Evolutionary conservation across 2,888 invertebrate species (phyloP).

Genomic region (Archips crataeganus): DNA sequence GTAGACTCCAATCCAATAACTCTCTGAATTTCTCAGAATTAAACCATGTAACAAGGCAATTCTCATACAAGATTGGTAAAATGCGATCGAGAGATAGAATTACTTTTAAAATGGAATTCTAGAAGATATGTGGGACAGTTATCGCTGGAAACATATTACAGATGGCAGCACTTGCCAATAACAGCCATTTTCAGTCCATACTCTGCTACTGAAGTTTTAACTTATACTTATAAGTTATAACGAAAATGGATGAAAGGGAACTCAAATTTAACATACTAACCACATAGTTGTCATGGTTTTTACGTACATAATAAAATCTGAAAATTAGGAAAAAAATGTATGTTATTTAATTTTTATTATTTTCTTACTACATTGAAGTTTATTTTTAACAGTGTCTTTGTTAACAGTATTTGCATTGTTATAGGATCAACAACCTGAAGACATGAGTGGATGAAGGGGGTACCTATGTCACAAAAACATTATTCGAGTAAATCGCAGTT

Average conservation of each 20-base stretch:
- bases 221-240: background rate
- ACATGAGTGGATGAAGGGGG: no score
- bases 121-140: slow-evolving; percentile 33
- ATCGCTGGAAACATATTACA: slow-evolving; percentile 18
- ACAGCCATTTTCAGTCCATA: slow-evolving; percentile 10
- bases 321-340: no score
- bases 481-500: no score
- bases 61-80: slow-evolving; percentile 34
- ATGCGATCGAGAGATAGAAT: slow-evolving; percentile 35
- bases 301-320: no score
- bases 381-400: no score
- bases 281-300: no score
- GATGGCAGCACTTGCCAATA: slow-evolving; percentile 22
- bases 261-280: no score
- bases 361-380: no score
- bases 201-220: background rate
- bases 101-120: slow-evolving; percentile 37
- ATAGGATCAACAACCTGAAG: no score
- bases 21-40: slow-evolving; percentile 5
- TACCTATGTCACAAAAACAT: no score
- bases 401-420: no score
- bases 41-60: slow-evolving; percentile 29
- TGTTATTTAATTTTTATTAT: no score
- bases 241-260: background rate
- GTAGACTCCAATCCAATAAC: background rate